Evolutionary conservation across 2,113 vertebrate genomes (phyloP).

Genomic region (Actenoides lindsayi): DNA sequence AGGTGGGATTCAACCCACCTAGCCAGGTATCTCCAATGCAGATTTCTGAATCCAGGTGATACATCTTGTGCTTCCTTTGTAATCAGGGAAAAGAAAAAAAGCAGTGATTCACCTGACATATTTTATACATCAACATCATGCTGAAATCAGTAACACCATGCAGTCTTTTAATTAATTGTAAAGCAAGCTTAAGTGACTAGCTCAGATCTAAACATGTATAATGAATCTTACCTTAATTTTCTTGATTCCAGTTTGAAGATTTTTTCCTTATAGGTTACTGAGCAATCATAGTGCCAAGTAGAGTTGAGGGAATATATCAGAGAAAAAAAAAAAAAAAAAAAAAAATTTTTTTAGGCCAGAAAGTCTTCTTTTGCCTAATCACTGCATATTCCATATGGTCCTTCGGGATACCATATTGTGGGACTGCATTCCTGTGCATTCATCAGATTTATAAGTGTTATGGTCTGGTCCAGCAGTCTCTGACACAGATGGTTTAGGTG

Average conservation of each 20-base stretch:
- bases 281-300: neutral
- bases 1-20: neutral
- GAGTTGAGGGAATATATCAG: neutral
- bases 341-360: neutral
- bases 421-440: neutral
- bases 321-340: neutral
- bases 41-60: neutral
- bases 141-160: neutral
- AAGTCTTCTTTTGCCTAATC: neutral
- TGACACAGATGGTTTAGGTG: constrained; percentile 33
- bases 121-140: neutral
- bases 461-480: neutral
- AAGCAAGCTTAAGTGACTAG: neutral
- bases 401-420: neutral
- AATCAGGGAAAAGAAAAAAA: neutral
- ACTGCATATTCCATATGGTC: neutral
- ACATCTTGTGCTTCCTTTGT: neutral
- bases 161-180: neutral
- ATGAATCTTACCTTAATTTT: neutral
- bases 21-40: neutral
- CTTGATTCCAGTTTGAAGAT: neutral
- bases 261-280: neutral
- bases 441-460: neutral
- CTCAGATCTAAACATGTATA: neutral
- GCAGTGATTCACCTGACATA: neutral